A percentile compares a stretch with the other conserved stretches of the same genome.
These are phyloP conservation scores for Urocynchramus pylzowi DNA, from an alignment of 2,113 vertebrate species.

Conservation along the genomic window DNA sequence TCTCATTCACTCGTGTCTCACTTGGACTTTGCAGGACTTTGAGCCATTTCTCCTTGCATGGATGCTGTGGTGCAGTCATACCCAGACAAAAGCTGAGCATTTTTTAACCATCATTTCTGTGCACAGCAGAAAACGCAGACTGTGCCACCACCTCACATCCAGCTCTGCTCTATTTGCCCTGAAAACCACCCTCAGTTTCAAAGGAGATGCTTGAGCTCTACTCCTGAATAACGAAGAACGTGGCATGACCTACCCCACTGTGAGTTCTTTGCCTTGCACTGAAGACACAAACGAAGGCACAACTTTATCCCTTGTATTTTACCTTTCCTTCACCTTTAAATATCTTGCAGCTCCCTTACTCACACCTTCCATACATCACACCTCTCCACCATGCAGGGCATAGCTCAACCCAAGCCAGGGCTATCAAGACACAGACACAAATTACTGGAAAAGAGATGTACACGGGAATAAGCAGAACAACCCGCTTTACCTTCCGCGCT, in stretches of 20 bases:
- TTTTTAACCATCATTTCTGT: not conserved
- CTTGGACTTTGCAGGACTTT: not conserved
- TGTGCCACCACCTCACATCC: not conserved
- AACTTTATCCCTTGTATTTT: not conserved
- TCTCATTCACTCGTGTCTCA: not conserved
- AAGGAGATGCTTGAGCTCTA: not conserved
- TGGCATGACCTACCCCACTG: accelerated
- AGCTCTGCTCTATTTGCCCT: not conserved
- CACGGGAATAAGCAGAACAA: not conserved
- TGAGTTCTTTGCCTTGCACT: accelerated
- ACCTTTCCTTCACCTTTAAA: not conserved
- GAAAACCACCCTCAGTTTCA: not conserved
- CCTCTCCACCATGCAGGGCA: not conserved
- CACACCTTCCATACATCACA: accelerated
- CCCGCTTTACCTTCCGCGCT: slow-evolving; percentile 84
- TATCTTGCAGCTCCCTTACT: not conserved
- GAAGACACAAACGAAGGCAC: not conserved
- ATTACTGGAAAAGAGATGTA: not conserved
- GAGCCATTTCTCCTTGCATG: not conserved
- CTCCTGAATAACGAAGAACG: not conserved
- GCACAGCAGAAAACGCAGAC: accelerated
- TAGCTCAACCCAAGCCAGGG: not conserved
- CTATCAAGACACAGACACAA: not conserved
- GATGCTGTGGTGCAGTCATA: accelerated
- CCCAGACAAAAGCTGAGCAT: not conserved